Percentiles rank a stretch among this genome's conserved stretches.
Conservation (phyloP, 1,140 invertebrate genomes). For the Zaprionus inermis region DNA sequence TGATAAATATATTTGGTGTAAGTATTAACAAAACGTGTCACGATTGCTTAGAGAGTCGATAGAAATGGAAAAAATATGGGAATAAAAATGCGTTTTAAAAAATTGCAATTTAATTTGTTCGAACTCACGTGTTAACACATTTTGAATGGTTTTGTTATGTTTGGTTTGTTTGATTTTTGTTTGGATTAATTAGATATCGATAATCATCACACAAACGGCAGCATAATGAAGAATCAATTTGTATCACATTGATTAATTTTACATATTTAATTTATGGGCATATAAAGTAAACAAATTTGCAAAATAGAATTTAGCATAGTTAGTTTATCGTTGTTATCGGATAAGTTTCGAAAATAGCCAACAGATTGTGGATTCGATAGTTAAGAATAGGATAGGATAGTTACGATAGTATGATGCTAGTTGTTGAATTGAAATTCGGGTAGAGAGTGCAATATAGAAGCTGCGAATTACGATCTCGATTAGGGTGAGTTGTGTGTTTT, state of each 20-base stretch:
- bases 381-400: slow-evolving; percentile 36
- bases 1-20: background rate
- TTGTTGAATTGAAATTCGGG: slow-evolving; percentile 24
- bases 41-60: slow-evolving; percentile 9
- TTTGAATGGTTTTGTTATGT: slow-evolving; percentile 56
- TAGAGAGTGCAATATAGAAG: slow-evolving; percentile 58
- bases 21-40: background rate
- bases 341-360: slow-evolving; percentile 40
- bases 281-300: slow-evolving; percentile 51
- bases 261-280: slow-evolving; percentile 46
- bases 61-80: slow-evolving; percentile 10
- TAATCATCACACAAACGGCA: slow-evolving; percentile 61
- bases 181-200: slow-evolving; percentile 15
- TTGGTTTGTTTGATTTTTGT: slow-evolving; percentile 41
- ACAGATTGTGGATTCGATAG: slow-evolving; percentile 30
- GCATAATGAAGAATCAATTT: slow-evolving; percentile 75
- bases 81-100: slow-evolving; percentile 18
- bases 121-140: slow-evolving; percentile 76
- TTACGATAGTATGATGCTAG: slow-evolving; percentile 33
- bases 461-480: slow-evolving; percentile 65
- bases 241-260: slow-evolving; percentile 75
- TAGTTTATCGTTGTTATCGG: slow-evolving; percentile 33
- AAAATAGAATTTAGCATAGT: slow-evolving; percentile 64
- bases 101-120: slow-evolving; percentile 52
- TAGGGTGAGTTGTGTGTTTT: slow-evolving; percentile 39